Base-by-base conservation (phyloP, 2,113 vertebrate genomes). In the Neodon shergylaensis region DNA sequence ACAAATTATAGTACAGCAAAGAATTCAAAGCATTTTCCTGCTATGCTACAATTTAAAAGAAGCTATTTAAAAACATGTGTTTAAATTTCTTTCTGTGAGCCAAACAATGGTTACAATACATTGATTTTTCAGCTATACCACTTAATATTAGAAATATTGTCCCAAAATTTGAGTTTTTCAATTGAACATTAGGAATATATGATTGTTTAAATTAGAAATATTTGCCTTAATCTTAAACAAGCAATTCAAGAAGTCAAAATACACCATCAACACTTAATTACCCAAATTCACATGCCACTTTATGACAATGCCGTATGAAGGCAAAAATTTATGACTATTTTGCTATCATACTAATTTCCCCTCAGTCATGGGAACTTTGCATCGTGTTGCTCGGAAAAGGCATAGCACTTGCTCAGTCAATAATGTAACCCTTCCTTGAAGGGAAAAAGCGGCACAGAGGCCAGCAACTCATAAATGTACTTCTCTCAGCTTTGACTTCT, bases 241-340 rank as follows among this genome's bases (percentile, higher is more conserved):
- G 87, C 95, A 96, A 74, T 3, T 42, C 72, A 72, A 82, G 12
- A 97, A 97, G 97, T 94, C 73, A 97, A 96, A 96, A 94, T 81
- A 92, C 8, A 33, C 13, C 93, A 79, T 81, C 42, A 89, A 95
- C 14, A 81, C 96, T 97, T 96, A 94, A 76, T 94, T 88, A 92
- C 72, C 31, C 90, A 63, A 73, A 86, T 89, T 73, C 63, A 87
- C 44, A 22, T 33, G 47, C 49, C 93, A 79, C 94, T 96, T 94
- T 96, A 49, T 92, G 95, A 86, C 49, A 94, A 95, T 19, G 49
- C 17, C 19, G 66, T 76, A 78, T 52, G 76, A 92, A 84, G 83
- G 79, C 84, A 44, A 95, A 88, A 92, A 42, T 90, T 85, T 72
- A 83, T 39, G 84, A 92, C 68, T 85, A 5, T 72, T 98, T 94